Evolutionary conservation across 1,140 invertebrate species (phyloP), one percentile per base, ranked within the genome.

Genomic region (Liolophura sinensis): DNA sequence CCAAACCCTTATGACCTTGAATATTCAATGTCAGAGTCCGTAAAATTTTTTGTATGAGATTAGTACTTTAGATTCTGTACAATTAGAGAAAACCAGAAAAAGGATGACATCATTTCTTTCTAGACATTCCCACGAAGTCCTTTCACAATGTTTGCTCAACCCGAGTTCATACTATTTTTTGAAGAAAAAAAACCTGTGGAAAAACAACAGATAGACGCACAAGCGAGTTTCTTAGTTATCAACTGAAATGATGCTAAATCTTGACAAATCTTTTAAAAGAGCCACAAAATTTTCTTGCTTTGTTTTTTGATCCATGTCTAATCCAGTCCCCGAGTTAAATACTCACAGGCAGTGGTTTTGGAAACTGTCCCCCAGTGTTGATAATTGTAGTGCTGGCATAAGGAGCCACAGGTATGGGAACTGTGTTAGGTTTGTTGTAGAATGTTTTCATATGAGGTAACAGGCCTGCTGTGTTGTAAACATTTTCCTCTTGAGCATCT

Each of bases 371-470:
- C 55, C 50, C 63, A 25, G 75, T 80, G 68, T 80, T 83, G 61
- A 89, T 87, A 18, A 92, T 82, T 54, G 92, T 93, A 1, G 92
- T 93, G 0, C 92, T 94, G 0, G 92, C 92, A 78, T 94, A 94
- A 0, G 92, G 92, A 9, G 91, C 92, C 24, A 81, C 78, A 0
- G 91, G 91, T 58, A 75, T 58, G 16, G 74, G 77, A 15, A 74
- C 65, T 18, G 73, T 76, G 52, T 65, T 65, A 0, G 72, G 71
- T 85, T 86, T 89, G 68, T 92, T 92, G 81, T 93, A 93, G 76
- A 93, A 94, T 0, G 92, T 93, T 15, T 91, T 92, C 65, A 93
- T 74, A 58, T 82, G 77, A 6, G 78, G 75, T 24, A 77, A 67
- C n/a, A 67, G 64, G 15, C 73, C 72, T 6, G 74, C 71, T 20